A percentile compares a stretch with the other conserved stretches of the same genome.
phyloP scores from a whole-genome alignment of 2,888 invertebrate genomes.

The Rhagium mordax region DNA sequence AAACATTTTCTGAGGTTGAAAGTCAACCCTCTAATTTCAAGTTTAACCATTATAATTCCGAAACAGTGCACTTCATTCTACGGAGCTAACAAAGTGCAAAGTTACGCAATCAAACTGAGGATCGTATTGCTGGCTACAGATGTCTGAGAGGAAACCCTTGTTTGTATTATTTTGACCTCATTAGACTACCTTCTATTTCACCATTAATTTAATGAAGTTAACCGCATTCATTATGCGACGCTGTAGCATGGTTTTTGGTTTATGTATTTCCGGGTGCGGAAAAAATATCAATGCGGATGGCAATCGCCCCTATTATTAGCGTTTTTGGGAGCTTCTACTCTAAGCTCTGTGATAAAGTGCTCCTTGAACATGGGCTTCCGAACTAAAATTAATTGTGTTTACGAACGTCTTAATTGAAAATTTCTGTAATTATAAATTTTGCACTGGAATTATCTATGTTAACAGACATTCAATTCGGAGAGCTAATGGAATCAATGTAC shows the following conservation, averaged over 20 bases:
- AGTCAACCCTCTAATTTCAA: constrained; percentile 64
- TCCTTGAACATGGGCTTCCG: neutral
- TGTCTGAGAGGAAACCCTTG: constrained; percentile 56
- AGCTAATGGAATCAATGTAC: constrained; percentile 1
- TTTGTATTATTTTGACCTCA: constrained; percentile 55
- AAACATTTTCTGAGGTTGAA: constrained; percentile 59
- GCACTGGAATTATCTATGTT: neutral
- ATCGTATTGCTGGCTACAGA: constrained; percentile 55
- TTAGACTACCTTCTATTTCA: constrained; percentile 38
- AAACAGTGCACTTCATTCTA: constrained; percentile 67
- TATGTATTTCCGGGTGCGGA: neutral
- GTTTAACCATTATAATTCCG: constrained; percentile 68
- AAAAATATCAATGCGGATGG: neutral
- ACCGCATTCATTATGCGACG: constrained; percentile 9
- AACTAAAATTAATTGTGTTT: neutral
- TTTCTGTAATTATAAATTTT: neutral
- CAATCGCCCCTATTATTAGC: too few species aligned
- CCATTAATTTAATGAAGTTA: constrained; percentile 28
- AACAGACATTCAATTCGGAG: neutral
- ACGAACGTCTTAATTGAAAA: neutral
- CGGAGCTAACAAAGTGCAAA: constrained; percentile 67
- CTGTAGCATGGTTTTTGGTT: neutral
- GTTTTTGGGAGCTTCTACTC: too few species aligned
- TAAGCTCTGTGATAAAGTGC: neutral
- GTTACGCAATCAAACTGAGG: constrained; percentile 66